Conservation (phyloP, 2,797 vertebrate species). For the Muscicapa comitata region DNA sequence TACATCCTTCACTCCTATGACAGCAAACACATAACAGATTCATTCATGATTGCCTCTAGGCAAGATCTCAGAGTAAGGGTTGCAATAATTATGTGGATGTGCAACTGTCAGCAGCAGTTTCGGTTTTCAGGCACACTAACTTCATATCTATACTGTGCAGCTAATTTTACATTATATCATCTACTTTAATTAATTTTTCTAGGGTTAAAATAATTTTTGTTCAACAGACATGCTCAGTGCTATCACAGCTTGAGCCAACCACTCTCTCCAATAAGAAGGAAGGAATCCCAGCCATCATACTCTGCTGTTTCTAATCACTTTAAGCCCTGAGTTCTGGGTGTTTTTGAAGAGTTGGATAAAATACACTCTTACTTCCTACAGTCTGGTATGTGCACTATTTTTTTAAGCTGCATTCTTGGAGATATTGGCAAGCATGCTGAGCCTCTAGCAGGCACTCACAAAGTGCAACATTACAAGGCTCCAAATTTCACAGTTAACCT, state of each 20-base stretch:
- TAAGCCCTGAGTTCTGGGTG: background rate
- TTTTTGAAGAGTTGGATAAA: background rate
- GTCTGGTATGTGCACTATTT: slow-evolving; percentile 32
- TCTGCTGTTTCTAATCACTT: slow-evolving; percentile 20
- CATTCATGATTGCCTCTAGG: accelerated
- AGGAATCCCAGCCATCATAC: background rate
- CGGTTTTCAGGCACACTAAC: background rate
- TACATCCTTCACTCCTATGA: background rate
- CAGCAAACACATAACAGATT: background rate
- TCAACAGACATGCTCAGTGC: background rate
- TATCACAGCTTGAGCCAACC: background rate
- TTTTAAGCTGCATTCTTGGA: slow-evolving; percentile 48
- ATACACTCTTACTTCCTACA: background rate
- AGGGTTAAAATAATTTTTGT: background rate
- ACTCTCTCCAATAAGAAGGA: background rate
- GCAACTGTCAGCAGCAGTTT: background rate
- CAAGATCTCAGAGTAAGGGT: background rate
- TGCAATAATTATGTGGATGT: background rate
- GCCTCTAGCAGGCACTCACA: background rate
- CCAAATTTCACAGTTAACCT: background rate
- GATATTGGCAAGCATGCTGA: background rate
- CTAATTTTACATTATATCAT: background rate
- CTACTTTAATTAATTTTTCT: background rate
- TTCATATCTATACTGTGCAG: background rate
- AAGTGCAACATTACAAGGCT: background rate